Base-by-base conservation (phyloP, 2,888 invertebrate genomes). In the Eremobia ochroleuca region DNA sequence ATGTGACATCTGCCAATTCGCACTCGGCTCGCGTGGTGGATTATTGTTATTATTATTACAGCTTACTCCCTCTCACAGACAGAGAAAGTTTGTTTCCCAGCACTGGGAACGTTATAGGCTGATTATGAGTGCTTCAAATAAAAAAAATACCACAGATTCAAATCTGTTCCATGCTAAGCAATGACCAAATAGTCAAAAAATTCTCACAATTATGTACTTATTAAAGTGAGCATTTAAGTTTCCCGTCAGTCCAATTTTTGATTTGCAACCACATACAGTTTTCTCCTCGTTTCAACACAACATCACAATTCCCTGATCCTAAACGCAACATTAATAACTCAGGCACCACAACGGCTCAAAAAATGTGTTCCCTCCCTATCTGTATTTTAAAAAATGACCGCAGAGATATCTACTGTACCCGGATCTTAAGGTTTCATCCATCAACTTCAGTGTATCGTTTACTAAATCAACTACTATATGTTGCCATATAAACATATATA, bases 391-490 rank as follows among this genome's bases (percentile, higher is more conserved):
- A 87, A 86, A 87, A 86, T 87, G 79, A 73, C 76, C 78, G 40
- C 66, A 43, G 62, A 55, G 52, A 71, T 88, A 86, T 82, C 82
- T 77, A 0, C 62, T 11, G 52, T 52, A 72, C 74, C 79, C 69
- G 76, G 73, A 73, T 77, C 28, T 72, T 74, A 2, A 31, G 66
- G 65, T 68, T 77, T 31, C 81, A 87, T 87, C 86, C 83, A 87
- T 86, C 86, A 86, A 87, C 86, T 86, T 83, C 86, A 87, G 31
- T 40, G 58, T 77, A 87, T 73, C 82, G 76, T 72, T 87, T 77
- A 77, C 82, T 73, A 77, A 81, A 88, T 85, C 87, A 85, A 82
- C 77, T 80, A 82, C 77, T 80, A 64, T 79, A 59, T 68, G 74
- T 73, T 67, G 55, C 73, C 75, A 52, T 40, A 70, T 69, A 76